Percentiles rank a stretch among this genome's conserved stretches.
Conservation (phyloP, 2,797 vertebrate genomes). For the Oceanodroma leucorhoa region DNA sequence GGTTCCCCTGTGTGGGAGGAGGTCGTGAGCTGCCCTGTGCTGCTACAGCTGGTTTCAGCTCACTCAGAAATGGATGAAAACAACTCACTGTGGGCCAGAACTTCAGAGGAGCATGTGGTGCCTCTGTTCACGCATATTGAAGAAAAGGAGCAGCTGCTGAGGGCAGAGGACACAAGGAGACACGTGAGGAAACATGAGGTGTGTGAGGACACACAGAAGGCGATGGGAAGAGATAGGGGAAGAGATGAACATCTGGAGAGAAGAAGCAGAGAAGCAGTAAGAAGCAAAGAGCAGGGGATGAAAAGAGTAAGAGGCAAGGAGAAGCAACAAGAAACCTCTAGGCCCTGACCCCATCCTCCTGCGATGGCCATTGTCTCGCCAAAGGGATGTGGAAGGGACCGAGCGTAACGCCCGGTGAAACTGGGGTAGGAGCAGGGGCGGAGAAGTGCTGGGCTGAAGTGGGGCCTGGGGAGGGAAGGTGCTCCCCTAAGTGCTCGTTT, state of each 20-base stretch:
- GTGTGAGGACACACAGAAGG: background rate
- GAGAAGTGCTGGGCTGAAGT: background rate
- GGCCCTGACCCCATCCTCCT: background rate
- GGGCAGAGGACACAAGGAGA: background rate
- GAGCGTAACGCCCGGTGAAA: accelerated
- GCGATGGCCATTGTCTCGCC: accelerated
- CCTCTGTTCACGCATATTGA: accelerated
- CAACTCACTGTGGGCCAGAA: background rate
- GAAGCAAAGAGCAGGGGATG: background rate
- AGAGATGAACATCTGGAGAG: background rate
- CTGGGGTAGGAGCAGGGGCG: background rate
- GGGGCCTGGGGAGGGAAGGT: background rate
- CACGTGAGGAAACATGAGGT: background rate
- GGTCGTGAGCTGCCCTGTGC: background rate
- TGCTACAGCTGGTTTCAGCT: background rate
- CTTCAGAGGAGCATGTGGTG: background rate
- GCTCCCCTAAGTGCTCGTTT: background rate
- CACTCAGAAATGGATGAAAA: background rate
- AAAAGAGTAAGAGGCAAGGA: background rate
- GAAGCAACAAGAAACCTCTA: background rate
- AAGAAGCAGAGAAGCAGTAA: background rate
- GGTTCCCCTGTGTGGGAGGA: background rate
- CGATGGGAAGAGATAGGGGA: background rate
- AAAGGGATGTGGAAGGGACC: background rate
- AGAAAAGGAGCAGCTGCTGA: background rate